phyloP scores from a whole-genome alignment of 2,797 vertebrate genomes.

The Eulemur albifrons region DNA sequence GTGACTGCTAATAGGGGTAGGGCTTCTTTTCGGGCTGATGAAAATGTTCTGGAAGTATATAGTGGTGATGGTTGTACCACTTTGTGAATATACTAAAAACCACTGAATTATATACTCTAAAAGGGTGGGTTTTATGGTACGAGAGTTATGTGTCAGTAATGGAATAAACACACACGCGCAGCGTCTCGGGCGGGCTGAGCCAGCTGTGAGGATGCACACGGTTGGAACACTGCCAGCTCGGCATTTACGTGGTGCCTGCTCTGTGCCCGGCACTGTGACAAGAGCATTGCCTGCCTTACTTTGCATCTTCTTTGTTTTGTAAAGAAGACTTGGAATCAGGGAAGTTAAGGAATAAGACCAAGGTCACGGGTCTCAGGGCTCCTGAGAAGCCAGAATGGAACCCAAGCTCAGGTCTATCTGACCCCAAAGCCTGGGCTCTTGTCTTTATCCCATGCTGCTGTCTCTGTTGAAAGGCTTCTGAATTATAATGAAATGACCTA shows the following conservation, averaged over 20 bases:
- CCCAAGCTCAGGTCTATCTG: background rate
- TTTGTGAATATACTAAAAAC: background rate
- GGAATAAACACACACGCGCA: background rate
- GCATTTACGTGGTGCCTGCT: background rate
- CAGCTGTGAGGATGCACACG: background rate
- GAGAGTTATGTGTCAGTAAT: background rate
- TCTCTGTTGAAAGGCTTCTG: background rate
- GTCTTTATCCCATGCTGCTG: fast-evolving
- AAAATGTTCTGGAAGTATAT: background rate
- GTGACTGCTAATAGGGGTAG: background rate
- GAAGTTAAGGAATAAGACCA: background rate
- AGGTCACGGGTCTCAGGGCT: background rate
- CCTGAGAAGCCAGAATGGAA: background rate
- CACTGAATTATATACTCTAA: background rate
- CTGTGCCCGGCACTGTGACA: background rate
- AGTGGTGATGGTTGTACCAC: background rate
- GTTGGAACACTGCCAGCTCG: background rate
- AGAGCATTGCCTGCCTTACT: background rate
- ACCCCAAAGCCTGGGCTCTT: background rate
- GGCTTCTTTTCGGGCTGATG: background rate
- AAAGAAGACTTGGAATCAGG: background rate
- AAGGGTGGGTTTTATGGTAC: background rate
- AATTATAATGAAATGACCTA: background rate
- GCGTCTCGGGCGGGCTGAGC: background rate
- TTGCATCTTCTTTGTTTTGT: background rate